These are phyloP conservation scores for Danio aesculapii DNA, from an alignment of 2,797 vertebrate species.

Conservation along the genomic window DNA sequence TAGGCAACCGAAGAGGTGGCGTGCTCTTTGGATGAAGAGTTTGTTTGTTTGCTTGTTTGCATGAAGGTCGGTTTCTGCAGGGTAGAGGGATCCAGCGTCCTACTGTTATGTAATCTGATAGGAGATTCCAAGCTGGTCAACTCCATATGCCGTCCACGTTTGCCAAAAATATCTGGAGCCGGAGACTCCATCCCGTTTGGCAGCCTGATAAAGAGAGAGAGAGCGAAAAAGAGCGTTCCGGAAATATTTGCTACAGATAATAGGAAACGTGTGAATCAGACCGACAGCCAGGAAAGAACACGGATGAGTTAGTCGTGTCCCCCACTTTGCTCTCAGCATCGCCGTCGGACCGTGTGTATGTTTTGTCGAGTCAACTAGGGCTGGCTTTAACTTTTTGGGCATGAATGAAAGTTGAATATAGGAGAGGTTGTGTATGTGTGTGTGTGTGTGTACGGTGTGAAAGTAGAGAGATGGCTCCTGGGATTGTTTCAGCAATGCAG, in stretches of 20 bases:
- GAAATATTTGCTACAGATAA: constrained; percentile 72
- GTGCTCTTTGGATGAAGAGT: constrained; percentile 65
- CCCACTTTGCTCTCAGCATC: constrained; percentile 30
- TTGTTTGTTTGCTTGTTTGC: constrained; percentile 65
- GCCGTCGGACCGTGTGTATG: constrained; percentile 36
- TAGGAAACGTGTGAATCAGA: constrained; percentile 67
- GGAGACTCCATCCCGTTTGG: constrained; percentile 64
- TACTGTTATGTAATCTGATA: constrained; percentile 82
- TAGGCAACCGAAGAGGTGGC: constrained; percentile 53
- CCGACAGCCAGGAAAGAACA: constrained; percentile 56
- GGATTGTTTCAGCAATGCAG: constrained; percentile 77
- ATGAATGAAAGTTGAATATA: constrained; percentile 49
- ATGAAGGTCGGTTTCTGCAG: constrained; percentile 75
- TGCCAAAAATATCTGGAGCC: constrained; percentile 75
- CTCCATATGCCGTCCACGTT: constrained; percentile 74
- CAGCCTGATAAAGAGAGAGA: constrained; percentile 57
- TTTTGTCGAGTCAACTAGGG: constrained; percentile 53
- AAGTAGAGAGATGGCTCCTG: constrained; percentile 73
- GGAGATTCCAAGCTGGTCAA: constrained; percentile 77
- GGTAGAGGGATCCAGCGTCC: constrained; percentile 74
- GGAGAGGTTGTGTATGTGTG: neutral
- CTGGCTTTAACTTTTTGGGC: constrained; percentile 27
- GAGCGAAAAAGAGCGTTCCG: constrained; percentile 60
- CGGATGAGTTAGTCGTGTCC: constrained; percentile 51
- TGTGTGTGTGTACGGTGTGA: constrained; percentile 68